Evolutionary conservation across 1,140 invertebrate genomes (phyloP).

Genomic region (Microplitis demolitor): DNA sequence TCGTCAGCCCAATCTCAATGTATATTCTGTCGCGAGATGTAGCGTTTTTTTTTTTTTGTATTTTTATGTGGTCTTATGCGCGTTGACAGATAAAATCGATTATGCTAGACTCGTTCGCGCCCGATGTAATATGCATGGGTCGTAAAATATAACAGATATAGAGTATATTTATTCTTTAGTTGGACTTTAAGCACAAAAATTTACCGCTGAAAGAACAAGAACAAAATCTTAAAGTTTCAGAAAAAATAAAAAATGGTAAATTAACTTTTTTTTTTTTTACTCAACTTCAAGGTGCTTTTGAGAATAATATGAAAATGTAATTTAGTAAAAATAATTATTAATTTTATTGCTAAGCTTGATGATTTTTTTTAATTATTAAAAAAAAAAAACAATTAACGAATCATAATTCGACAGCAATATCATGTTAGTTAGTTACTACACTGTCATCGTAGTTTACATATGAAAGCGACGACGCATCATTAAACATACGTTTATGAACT

Average conservation of each 20-base stretch:
- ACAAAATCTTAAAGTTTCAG: background rate
- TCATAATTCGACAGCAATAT: slow-evolving; percentile 2
- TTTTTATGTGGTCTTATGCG: background rate
- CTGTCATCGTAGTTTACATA: slow-evolving; percentile 17
- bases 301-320: no score
- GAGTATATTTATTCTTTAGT: background rate
- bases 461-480: slow-evolving; percentile 39
- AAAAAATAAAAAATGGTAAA: background rate
- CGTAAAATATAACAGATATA: slow-evolving; percentile 9
- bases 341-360: no score
- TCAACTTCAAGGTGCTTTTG: no score
- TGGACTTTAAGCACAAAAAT: background rate
- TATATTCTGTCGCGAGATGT: slow-evolving; percentile 13
- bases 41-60: slow-evolving; percentile 3
- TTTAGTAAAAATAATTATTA: no score
- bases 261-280: no score
- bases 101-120: slow-evolving; percentile 29
- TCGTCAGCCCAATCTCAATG: background rate
- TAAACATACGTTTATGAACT: slow-evolving; percentile 41
- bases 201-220: background rate
- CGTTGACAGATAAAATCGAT: slow-evolving; percentile 34
- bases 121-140: slow-evolving; percentile 35
- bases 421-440: slow-evolving; percentile 4
- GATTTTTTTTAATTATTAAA: no score
- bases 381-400: background rate